Evolutionary conservation across 1,140 invertebrate genomes (phyloP).

Genomic region (Neotoxoptera formosana): DNA sequence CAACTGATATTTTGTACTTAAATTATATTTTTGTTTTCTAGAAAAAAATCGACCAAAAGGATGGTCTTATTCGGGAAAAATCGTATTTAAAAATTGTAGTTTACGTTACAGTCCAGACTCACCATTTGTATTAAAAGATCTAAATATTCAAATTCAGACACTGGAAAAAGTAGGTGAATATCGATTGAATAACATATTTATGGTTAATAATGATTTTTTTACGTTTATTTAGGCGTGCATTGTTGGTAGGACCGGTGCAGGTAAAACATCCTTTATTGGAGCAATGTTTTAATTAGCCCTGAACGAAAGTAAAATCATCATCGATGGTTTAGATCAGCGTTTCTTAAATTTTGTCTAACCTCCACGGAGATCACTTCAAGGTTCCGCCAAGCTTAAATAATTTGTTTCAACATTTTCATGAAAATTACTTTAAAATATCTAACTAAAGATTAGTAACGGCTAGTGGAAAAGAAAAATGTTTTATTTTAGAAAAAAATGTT

Average conservation of each 20-base stretch:
- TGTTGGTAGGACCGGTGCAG: not conserved
- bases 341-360: too few species aligned
- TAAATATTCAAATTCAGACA: not conserved
- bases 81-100: constrained; percentile 79
- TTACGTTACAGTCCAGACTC: constrained; percentile 81
- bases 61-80: constrained; percentile 79
- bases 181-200: not conserved
- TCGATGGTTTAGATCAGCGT: constrained; percentile 68
- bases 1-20: not conserved
- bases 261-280: not conserved
- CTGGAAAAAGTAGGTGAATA: not conserved
- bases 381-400: too few species aligned
- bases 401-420: too few species aligned
- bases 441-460: too few species aligned
- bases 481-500: too few species aligned
- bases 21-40: not conserved
- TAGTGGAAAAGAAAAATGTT: too few species aligned
- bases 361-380: too few species aligned
- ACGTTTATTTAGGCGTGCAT: not conserved
- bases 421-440: too few species aligned
- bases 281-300: constrained; percentile 64
- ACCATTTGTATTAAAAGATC: constrained; percentile 74
- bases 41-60: constrained; percentile 66
- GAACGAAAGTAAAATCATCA: constrained; percentile 74
- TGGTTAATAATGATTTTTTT: constrained; percentile 68